Evolutionary conservation across 1,140 invertebrate genomes (phyloP).

Genomic region (Potamilus streckersoni): DNA sequence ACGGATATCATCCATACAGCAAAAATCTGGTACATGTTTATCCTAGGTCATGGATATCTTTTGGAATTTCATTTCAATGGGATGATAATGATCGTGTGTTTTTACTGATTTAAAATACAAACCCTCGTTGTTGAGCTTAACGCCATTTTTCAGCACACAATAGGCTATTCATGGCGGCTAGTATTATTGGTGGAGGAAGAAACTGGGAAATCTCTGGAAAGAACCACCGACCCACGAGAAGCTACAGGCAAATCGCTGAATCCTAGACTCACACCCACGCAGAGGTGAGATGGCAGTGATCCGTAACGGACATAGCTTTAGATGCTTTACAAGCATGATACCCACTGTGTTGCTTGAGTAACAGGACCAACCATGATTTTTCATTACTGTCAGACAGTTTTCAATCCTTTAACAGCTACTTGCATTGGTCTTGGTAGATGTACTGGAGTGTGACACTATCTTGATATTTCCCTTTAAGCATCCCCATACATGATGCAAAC

Average conservation of each 20-base stretch:
- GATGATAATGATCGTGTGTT: neutral
- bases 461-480: slow-evolving; percentile 30
- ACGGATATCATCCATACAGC: slow-evolving; percentile 33
- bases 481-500: slow-evolving; percentile 5
- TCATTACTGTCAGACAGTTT: slow-evolving; percentile 30
- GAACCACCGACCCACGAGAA: too few species aligned
- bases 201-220: too few species aligned
- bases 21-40: slow-evolving; percentile 25
- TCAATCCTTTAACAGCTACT: slow-evolving; percentile 13
- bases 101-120: slow-evolving; percentile 18
- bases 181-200: too few species aligned
- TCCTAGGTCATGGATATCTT: slow-evolving; percentile 26
- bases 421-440: slow-evolving; percentile 25
- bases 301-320: too few species aligned
- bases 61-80: slow-evolving; percentile 40
- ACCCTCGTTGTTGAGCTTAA: too few species aligned
- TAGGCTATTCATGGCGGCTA: too few species aligned
- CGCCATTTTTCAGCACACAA: too few species aligned
- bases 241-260: too few species aligned
- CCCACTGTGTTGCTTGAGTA: slow-evolving; percentile 40
- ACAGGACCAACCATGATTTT: slow-evolving; percentile 29
- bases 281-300: too few species aligned
- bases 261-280: too few species aligned
- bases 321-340: too few species aligned
- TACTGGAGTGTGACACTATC: slow-evolving; percentile 17